These are phyloP conservation scores for Drosophila quinaria DNA, from an alignment of 2,888 invertebrate species.

Conservation along the genomic window DNA sequence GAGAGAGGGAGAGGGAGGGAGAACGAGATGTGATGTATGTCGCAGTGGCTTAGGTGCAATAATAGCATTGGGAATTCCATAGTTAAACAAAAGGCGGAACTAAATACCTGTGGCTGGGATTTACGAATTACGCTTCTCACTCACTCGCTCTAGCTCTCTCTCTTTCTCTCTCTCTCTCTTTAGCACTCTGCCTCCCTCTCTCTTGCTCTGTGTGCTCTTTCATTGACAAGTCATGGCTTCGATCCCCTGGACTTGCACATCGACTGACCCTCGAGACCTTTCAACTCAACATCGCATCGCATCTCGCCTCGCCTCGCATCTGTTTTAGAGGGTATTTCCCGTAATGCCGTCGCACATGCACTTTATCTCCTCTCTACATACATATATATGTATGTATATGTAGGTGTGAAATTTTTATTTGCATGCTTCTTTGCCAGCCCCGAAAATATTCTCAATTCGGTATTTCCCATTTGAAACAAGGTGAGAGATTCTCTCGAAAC, in stretches of 20 bases:
- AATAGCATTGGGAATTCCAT: conserved; percentile 81
- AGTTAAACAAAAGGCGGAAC: conserved; percentile 79
- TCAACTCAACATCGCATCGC: conserved; percentile 1
- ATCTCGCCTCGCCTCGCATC: conserved; percentile 7
- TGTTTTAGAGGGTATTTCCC: conserved; percentile 30
- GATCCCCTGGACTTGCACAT: conserved; percentile 15
- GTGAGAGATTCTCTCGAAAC: conserved; percentile 60
- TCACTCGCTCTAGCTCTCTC: not conserved
- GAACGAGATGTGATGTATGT: not conserved
- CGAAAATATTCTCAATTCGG: conserved; percentile 39
- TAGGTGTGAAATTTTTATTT: conserved; percentile 81
- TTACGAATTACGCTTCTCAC: conserved; percentile 72
- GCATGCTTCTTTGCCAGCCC: conserved; percentile 63
- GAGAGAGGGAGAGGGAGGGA: conserved; percentile 15
- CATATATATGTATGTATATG: not conserved
- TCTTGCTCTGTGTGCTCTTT: conserved; percentile 26
- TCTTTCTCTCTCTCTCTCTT: conserved; percentile 12
- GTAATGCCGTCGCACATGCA: conserved; percentile 8
- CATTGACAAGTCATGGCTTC: conserved; percentile 61
- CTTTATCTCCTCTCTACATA: not conserved
- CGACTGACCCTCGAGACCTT: conserved; percentile 1
- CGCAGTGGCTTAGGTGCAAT: conserved; percentile 76
- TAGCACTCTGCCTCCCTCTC: not conserved
- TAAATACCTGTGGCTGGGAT: conserved; percentile 81
- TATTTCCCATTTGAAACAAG: conserved; percentile 78